Evolutionary conservation across 2,888 invertebrate species (phyloP).

Genomic region (Conomelus anceps): DNA sequence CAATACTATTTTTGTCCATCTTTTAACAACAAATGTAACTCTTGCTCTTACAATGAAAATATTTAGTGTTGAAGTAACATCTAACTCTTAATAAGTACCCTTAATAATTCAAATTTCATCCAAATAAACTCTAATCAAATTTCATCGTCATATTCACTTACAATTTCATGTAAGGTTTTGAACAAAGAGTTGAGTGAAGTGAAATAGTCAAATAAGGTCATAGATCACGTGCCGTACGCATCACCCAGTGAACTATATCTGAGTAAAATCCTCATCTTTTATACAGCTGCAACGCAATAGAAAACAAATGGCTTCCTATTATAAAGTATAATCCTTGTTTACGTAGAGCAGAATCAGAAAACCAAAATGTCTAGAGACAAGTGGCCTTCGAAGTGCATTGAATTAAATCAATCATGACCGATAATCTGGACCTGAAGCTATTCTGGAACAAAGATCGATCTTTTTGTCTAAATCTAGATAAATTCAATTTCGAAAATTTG

Average conservation of each 20-base stretch:
- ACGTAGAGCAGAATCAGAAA: neutral
- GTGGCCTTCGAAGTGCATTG: neutral
- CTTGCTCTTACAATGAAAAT: too few relatives aligned
- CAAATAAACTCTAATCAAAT: too few relatives aligned
- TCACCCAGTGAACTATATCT: neutral
- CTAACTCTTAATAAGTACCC: too few relatives aligned
- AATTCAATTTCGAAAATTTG: neutral
- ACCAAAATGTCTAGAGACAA: neutral
- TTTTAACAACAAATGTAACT: too few relatives aligned
- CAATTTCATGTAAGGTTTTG: neutral
- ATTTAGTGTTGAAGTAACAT: too few relatives aligned
- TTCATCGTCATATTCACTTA: neutral
- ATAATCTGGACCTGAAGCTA: neutral
- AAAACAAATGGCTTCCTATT: neutral
- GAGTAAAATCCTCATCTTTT: neutral
- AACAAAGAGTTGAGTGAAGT: neutral
- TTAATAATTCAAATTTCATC: too few relatives aligned
- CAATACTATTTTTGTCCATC: too few relatives aligned
- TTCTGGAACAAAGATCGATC: neutral
- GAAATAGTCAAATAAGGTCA: neutral
- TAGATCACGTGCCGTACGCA: neutral
- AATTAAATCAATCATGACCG: neutral
- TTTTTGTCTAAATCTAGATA: neutral
- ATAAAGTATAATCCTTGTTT: neutral
- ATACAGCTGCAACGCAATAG: neutral